phyloP scores from a whole-genome alignment of 2,113 vertebrate genomes.

The Coptodon rendalli region DNA sequence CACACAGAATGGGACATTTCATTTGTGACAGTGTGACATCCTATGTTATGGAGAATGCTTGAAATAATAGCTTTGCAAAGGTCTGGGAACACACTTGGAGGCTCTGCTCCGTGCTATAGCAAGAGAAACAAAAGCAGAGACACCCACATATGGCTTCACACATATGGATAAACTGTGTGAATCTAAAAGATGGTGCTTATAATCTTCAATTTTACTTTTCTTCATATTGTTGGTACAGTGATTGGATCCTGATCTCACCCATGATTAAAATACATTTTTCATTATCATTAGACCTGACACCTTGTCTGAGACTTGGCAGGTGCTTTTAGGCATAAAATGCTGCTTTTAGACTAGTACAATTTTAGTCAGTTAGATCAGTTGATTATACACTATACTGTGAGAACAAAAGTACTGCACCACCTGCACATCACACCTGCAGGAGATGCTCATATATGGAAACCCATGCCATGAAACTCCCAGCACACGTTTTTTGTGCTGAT shows the following conservation, averaged over 20 bases:
- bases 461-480: not conserved
- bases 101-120: not conserved
- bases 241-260: not conserved
- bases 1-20: not conserved
- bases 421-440: not conserved
- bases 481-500: not conserved
- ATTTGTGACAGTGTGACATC: slow-evolving; percentile 27
- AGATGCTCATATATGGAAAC: not conserved
- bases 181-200: not conserved
- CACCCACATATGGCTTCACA: not conserved
- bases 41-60: slow-evolving; percentile 35
- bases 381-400: not conserved
- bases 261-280: not conserved
- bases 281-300: not conserved
- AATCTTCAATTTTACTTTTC: not conserved
- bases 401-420: not conserved
- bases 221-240: not conserved
- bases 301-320: not conserved
- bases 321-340: not conserved
- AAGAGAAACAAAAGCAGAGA: not conserved
- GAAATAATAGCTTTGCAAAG: slow-evolving; percentile 35
- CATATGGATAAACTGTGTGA: not conserved
- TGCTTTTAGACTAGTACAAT: not conserved
- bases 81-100: not conserved
- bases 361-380: not conserved